Conservation (phyloP, 2,797 vertebrate genomes). For the Podargus strigoides region DNA sequence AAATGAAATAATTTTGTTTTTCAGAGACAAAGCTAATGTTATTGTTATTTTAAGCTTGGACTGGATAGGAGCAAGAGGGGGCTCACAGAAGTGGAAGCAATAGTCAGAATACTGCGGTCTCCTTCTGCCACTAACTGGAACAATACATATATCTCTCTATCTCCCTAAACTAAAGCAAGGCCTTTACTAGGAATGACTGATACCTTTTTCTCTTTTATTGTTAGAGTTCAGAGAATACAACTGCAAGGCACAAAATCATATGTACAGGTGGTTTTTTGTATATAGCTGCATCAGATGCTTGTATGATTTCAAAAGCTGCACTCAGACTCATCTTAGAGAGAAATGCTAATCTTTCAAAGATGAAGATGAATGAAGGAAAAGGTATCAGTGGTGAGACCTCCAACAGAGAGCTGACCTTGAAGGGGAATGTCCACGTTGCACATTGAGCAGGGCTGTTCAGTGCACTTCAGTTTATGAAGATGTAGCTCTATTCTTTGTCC, state of each 20-base stretch:
- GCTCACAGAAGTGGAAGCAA: neutral
- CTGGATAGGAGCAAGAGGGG: neutral
- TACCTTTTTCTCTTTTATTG: neutral
- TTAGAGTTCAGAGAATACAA: neutral
- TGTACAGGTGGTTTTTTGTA: neutral
- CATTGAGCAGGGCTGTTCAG: neutral
- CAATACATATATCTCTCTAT: neutral
- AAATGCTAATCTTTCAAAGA: neutral
- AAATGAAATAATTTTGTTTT: neutral
- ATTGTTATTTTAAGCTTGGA: neutral
- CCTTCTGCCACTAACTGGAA: neutral
- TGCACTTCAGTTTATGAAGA: neutral
- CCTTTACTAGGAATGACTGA: neutral
- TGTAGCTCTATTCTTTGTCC: neutral
- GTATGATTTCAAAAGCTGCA: neutral
- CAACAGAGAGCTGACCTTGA: neutral
- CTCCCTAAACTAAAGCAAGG: neutral
- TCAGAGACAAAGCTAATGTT: neutral
- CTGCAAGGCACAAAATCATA: neutral
- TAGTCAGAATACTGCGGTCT: fast-evolving
- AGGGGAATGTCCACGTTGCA: neutral
- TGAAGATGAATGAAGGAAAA: neutral
- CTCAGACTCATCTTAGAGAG: neutral
- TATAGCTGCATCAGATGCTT: neutral
- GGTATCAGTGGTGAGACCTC: neutral